Evolutionary conservation across 2,888 invertebrate species (phyloP), one percentile per base, ranked within the genome.

Genomic region (Meiosimyza decipiens): DNA sequence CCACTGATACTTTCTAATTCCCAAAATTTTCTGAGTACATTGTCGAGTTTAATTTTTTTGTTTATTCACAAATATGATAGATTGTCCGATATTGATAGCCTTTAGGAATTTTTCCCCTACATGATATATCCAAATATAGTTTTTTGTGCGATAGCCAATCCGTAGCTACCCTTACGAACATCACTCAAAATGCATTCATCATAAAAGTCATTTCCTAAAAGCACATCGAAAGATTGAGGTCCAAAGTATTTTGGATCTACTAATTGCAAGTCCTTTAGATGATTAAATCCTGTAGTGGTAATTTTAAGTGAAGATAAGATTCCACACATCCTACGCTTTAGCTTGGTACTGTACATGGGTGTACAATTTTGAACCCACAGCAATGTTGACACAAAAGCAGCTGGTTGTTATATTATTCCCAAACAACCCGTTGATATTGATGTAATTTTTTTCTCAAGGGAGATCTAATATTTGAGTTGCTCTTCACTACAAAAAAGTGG

Each of bases 81-180:
- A n/a, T n/a, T n/a, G n/a, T n/a, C n/a, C n/a, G n/a, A n/a, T n/a
- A n/a, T 6, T 47, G 11, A 40, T n/a, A 62, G 5, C 54, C 15
- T n/a, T 33, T 22, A 47, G 13, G 2, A 3, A 51, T 16, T 49
- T 62, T 73, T 73, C 16, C 65, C 72, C 5, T 72, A 75, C 33
- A 69, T 22, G 16, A 73, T 71, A 55, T 72, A 75, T 12, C 75
- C 73, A 40, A 76, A 72, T 12, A 57, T 73, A 49, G 65, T 75
- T 12, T 33, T 6, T 47, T 73, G 73, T 5, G 73, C 65, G 15
- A 73, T 65, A 9, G 66, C 65, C 15, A 47, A 3, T 52, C 62
- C 72, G 15, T 60, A 33, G 22, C 49, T 47, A 65, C 51, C 33
- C 60, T 59, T 16, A 22, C 54, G 50, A 51, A 22, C 22, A n/a